Conservation (phyloP, 2,113 vertebrate species). For the Neogale vison region DNA sequence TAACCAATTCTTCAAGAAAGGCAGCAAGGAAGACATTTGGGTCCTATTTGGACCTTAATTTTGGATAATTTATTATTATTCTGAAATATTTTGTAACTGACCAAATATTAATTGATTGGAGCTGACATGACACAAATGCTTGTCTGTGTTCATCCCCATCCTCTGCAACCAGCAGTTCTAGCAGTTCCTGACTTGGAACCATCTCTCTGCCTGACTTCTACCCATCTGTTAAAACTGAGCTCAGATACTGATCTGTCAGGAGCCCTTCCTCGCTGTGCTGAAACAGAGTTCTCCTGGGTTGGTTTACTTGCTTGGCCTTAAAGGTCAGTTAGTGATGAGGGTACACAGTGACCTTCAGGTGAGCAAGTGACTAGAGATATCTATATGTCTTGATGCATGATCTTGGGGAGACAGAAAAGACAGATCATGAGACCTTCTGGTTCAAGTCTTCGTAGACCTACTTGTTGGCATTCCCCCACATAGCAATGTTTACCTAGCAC, state of each 20-base stretch:
- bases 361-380: background rate
- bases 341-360: background rate
- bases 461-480: background rate
- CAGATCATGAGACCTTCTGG: background rate
- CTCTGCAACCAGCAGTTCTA: conserved; percentile 66
- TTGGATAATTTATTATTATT: conserved; percentile 79
- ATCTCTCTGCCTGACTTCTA: too few species aligned
- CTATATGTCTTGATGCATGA: too few species aligned
- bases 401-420: background rate
- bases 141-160: conserved; percentile 69
- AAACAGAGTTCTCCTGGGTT: conserved; percentile 2
- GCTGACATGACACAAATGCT: conserved; percentile 78
- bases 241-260: too few species aligned
- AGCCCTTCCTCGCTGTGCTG: conserved; percentile 49
- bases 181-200: too few species aligned
- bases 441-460: background rate
- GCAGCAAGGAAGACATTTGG: conserved; percentile 78
- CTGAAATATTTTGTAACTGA: conserved; percentile 81
- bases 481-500: too few species aligned
- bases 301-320: conserved; percentile 54
- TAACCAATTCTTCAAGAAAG: conserved; percentile 76
- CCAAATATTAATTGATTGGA: conserved; percentile 84
- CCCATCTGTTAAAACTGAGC: too few species aligned
- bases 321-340: conserved; percentile 62
- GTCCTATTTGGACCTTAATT: conserved; percentile 80